These are phyloP conservation scores for Cremastinae sp. DNA, from an alignment of 2,888 invertebrate species.

Conservation along the genomic window DNA sequence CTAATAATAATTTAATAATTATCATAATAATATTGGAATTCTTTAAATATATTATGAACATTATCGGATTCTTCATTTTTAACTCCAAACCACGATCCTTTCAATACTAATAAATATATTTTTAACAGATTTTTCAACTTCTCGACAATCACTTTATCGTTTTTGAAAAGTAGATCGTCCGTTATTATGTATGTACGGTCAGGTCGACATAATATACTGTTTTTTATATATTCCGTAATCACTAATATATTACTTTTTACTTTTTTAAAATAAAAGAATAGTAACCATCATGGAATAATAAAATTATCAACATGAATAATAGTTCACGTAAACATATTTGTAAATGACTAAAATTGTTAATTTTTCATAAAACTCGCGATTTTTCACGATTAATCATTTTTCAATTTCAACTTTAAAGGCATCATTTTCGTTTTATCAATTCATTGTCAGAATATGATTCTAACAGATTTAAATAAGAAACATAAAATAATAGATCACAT, in stretches of 20 bases:
- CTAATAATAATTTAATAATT: slow-evolving; percentile 28
- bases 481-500: slow-evolving; percentile 27
- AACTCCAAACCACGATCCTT: slow-evolving; percentile 16
- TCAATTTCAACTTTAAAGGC: too few relatives aligned
- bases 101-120: slow-evolving; percentile 25
- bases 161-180: slow-evolving; percentile 53
- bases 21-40: not conserved
- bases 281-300: slow-evolving; percentile 36
- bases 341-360: slow-evolving; percentile 65
- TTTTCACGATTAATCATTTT: too few relatives aligned
- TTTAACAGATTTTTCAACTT: slow-evolving; percentile 26
- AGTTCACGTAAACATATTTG: slow-evolving; percentile 29
- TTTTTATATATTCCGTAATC: slow-evolving; percentile 54
- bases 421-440: too few relatives aligned
- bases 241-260: slow-evolving; percentile 51
- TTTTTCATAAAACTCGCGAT: slow-evolving; percentile 32
- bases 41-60: slow-evolving; percentile 7
- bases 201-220: slow-evolving; percentile 28
- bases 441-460: slow-evolving; percentile 56
- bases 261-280: slow-evolving; percentile 36
- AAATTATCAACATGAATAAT: slow-evolving; percentile 34
- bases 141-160: slow-evolving; percentile 33
- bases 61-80: not conserved
- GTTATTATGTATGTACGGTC: slow-evolving; percentile 54
- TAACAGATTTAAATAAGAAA: slow-evolving; percentile 57